Evolutionary conservation across 1,140 invertebrate genomes (phyloP).

Genomic region (Drosophila pachea): DNA sequence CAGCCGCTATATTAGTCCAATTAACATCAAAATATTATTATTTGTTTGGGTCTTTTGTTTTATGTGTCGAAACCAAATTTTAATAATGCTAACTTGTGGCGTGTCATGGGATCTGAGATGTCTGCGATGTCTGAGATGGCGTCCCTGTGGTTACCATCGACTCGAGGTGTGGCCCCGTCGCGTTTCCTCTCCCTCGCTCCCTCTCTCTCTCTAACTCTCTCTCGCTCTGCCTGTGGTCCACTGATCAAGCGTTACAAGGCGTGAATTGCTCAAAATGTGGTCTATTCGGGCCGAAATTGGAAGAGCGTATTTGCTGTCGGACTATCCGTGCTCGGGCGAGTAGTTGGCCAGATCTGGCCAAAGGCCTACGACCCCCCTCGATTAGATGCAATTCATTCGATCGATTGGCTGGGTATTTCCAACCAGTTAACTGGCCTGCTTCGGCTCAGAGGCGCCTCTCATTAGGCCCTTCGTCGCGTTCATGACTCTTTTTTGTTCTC

Average conservation of each 20-base stretch:
- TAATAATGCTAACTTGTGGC: conserved; percentile 75
- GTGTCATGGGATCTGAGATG: conserved; percentile 72
- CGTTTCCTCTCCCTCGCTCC: neutral
- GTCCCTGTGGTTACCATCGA: conserved; percentile 53
- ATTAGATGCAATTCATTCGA: no score
- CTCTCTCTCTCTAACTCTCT: conserved; percentile 19
- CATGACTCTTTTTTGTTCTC: conserved; percentile 13
- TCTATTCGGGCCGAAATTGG: conserved; percentile 46
- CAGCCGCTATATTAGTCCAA: conserved; percentile 66
- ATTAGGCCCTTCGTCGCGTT: neutral
- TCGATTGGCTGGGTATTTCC: neutral
- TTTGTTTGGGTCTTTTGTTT: conserved; percentile 70
- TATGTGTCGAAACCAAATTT: conserved; percentile 73
- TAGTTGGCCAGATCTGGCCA: no score
- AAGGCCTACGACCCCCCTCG: no score
- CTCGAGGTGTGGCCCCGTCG: conserved; percentile 38
- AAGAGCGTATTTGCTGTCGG: neutral
- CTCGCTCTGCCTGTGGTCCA: conserved; percentile 47
- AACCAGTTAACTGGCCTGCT: neutral
- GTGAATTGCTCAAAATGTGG: conserved; percentile 60
- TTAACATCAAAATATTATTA: conserved; percentile 64
- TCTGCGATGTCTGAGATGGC: no score
- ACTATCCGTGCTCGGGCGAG: neutral
- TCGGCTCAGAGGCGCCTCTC: no score
- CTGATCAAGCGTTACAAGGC: conserved; percentile 59